phyloP scores from a whole-genome alignment of 2,113 vertebrate genomes.

The Coptodon rendalli region DNA sequence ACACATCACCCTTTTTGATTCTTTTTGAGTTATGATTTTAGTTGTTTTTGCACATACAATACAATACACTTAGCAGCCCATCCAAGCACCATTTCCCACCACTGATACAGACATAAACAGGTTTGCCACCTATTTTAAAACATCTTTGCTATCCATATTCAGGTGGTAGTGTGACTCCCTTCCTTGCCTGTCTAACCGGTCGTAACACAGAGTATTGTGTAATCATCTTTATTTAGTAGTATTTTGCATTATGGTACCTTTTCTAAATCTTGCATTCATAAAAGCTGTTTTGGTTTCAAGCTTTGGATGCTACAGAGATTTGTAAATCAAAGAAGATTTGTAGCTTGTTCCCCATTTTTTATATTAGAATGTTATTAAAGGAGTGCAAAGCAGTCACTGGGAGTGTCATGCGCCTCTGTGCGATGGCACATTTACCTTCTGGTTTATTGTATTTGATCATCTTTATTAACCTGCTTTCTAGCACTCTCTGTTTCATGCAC shows the following conservation, averaged over 20 bases:
- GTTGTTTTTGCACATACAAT: neutral
- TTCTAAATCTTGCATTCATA: neutral
- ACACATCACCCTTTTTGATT: too few species aligned
- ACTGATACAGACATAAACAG: neutral
- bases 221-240: neutral
- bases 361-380: neutral
- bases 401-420: neutral
- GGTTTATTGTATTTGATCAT: neutral
- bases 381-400: neutral
- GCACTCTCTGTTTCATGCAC: neutral
- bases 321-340: neutral
- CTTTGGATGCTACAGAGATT: neutral
- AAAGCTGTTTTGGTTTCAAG: neutral
- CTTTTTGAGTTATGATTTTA: too few species aligned
- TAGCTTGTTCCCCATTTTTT: neutral
- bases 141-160: neutral
- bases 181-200: neutral
- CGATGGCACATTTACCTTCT: neutral
- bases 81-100: accelerated
- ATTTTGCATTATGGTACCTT: neutral
- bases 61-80: neutral
- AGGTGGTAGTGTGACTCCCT: neutral
- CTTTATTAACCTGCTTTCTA: neutral
- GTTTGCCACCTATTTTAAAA: neutral
- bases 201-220: neutral